Evolutionary conservation across 1,140 invertebrate species (phyloP).

Genomic region (Streblospio benedicti): DNA sequence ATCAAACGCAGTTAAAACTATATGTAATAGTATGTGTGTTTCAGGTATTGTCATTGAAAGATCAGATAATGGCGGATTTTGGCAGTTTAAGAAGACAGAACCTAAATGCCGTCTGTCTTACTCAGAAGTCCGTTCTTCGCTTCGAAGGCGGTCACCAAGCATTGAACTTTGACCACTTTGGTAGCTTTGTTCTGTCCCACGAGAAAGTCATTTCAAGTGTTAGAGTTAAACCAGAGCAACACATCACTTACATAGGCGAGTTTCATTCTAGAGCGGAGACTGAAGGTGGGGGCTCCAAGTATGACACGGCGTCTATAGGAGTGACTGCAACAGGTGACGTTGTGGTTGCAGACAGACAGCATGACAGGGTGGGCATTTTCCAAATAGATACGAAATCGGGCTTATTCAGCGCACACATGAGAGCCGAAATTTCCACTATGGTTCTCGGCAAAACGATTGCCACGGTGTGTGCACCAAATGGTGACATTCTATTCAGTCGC

Average conservation of each 20-base stretch:
- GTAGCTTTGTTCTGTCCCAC: background rate
- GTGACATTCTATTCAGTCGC: background rate
- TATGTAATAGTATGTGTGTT: too few species aligned
- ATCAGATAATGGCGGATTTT: background rate
- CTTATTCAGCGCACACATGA: too few species aligned
- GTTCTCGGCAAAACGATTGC: background rate
- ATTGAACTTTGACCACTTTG: background rate
- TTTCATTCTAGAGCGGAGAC: background rate
- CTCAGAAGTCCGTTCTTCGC: background rate
- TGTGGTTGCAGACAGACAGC: slow-evolving; percentile 3
- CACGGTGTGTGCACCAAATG: background rate
- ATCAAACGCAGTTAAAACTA: too few species aligned
- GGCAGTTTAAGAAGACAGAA: background rate
- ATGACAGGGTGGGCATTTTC: background rate
- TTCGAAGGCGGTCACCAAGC: background rate
- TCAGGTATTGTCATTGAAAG: background rate
- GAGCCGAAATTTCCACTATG: too few species aligned
- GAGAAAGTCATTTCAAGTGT: background rate
- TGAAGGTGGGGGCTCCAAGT: background rate
- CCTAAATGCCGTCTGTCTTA: slow-evolving; percentile 6
- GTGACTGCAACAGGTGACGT: background rate
- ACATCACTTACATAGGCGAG: background rate
- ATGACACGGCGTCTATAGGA: background rate
- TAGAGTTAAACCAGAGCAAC: slow-evolving; percentile 1
- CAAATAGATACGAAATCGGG: background rate